These are phyloP conservation scores for Nematolebias whitei DNA, from an alignment of 2,113 vertebrate genomes.

Conservation along the genomic window DNA sequence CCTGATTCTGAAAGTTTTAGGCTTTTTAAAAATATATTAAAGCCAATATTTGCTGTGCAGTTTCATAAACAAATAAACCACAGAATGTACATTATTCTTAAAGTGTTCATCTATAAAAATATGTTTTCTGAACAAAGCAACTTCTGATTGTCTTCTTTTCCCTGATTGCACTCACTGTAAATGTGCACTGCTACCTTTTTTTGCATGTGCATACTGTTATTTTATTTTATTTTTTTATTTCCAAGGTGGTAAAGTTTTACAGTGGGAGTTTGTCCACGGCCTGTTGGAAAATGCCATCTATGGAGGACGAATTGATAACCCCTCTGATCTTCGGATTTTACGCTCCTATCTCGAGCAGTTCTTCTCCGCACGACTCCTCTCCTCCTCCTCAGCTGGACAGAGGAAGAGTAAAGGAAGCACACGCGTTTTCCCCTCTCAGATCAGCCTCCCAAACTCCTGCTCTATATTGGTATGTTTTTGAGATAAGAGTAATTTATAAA, in stretches of 20 bases:
- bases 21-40: neutral
- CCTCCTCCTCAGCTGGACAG: slow-evolving; percentile 67
- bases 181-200: neutral
- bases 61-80: neutral
- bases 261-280: slow-evolving; percentile 95
- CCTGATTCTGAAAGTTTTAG: neutral
- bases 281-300: slow-evolving; percentile 96
- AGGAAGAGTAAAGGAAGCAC: slow-evolving; percentile 79
- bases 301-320: slow-evolving; percentile 94
- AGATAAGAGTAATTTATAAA: slow-evolving; percentile 3
- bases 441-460: slow-evolving; percentile 90
- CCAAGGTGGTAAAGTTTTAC: slow-evolving; percentile 85
- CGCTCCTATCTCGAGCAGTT: slow-evolving; percentile 94
- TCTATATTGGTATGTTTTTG: slow-evolving; percentile 85
- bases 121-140: neutral
- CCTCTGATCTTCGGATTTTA: slow-evolving; percentile 90
- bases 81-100: neutral
- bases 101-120: slow-evolving; percentile 1
- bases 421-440: slow-evolving; percentile 79
- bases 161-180: neutral
- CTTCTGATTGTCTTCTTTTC: neutral
- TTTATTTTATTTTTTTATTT: slow-evolving; percentile 15
- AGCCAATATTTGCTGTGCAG: neutral
- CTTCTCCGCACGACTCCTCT: slow-evolving; percentile 84
- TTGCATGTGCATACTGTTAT: neutral